Percentiles rank a stretch among this genome's conserved stretches.
These are phyloP conservation scores for Zonitis immaculata DNA, from an alignment of 2,888 invertebrate species.

Conservation along the genomic window DNA sequence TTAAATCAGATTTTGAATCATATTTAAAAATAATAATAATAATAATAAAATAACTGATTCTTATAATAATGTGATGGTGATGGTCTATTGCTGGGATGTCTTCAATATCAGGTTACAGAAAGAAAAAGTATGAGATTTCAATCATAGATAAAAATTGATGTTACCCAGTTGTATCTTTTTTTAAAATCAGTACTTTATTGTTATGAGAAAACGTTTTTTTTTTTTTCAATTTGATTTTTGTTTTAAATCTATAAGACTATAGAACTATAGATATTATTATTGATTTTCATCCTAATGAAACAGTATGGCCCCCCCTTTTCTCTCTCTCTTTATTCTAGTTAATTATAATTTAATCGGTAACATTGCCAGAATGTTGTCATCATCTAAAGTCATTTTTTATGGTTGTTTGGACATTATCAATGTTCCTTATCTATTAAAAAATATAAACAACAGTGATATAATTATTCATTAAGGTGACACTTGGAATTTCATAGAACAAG, in stretches of 20 bases:
- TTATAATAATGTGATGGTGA: slow-evolving; percentile 14
- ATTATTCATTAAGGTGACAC: slow-evolving; percentile 37
- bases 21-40: too few relatives aligned
- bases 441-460: slow-evolving; percentile 34
- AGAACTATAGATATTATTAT: too few relatives aligned
- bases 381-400: slow-evolving; percentile 21
- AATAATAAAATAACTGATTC: too few relatives aligned
- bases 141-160: slow-evolving; percentile 17
- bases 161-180: slow-evolving; percentile 9
- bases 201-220: slow-evolving; percentile 3
- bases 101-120: slow-evolving; percentile 15
- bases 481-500: slow-evolving; percentile 26
- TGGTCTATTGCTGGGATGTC: slow-evolving; percentile 11
- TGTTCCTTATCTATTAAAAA: slow-evolving; percentile 18
- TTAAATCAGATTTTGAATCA: slow-evolving; percentile 12
- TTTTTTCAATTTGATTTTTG: background rate
- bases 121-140: slow-evolving; percentile 21
- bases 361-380: slow-evolving; percentile 15
- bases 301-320: too few relatives aligned
- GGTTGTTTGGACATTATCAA: slow-evolving; percentile 22
- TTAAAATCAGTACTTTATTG: slow-evolving; percentile 9
- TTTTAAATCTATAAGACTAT: too few relatives aligned
- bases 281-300: background rate
- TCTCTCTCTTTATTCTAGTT: too few relatives aligned
- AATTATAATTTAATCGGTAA: slow-evolving; percentile 18